Percentiles rank a stretch among this genome's conserved stretches.
Evolutionary conservation across 2,113 vertebrate genomes (phyloP).

Genomic region (Cyprinodon variegatus): DNA sequence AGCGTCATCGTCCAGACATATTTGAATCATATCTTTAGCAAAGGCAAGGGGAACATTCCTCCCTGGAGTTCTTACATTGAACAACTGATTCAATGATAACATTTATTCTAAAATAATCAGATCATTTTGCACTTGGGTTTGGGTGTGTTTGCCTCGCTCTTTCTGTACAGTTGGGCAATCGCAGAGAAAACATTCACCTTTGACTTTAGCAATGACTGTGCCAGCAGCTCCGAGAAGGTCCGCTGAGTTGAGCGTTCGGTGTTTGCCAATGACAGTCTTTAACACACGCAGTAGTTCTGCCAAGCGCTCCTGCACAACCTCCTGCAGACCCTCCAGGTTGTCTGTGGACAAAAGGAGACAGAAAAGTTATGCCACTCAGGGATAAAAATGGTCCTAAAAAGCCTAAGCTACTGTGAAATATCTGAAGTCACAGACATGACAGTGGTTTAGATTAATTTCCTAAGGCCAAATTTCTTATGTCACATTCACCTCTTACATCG

Average conservation of each 20-base stretch:
- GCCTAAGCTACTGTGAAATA: background rate
- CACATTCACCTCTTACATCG: constrained; percentile 5
- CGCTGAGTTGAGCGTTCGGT: constrained; percentile 91
- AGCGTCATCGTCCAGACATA: constrained; percentile 19
- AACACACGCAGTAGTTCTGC: constrained; percentile 88
- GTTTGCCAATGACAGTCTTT: constrained; percentile 90
- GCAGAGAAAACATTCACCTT: constrained; percentile 84
- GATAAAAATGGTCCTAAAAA: background rate
- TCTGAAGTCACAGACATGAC: background rate
- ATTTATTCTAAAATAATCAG: constrained; percentile 8
- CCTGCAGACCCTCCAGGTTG: constrained; percentile 82
- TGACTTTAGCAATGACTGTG: constrained; percentile 92
- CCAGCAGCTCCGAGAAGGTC: constrained; percentile 94
- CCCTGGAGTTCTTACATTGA: constrained; percentile 4
- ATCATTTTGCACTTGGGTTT: background rate
- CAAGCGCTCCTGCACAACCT: constrained; percentile 87
- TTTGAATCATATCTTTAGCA: constrained; percentile 9
- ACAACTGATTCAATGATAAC: constrained; percentile 1
- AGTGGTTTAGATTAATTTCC: constrained; percentile 7
- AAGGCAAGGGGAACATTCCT: constrained; percentile 21
- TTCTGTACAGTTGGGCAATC: constrained; percentile 5
- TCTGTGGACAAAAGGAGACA: constrained; percentile 63
- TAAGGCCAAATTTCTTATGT: background rate
- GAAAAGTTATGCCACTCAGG: background rate
- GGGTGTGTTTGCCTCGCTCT: constrained; percentile 2